A percentile compares a stretch with the other conserved stretches of the same genome.
Evolutionary conservation across 2,888 invertebrate genomes (phyloP).

Genomic region (Calameuta pallipes): DNA sequence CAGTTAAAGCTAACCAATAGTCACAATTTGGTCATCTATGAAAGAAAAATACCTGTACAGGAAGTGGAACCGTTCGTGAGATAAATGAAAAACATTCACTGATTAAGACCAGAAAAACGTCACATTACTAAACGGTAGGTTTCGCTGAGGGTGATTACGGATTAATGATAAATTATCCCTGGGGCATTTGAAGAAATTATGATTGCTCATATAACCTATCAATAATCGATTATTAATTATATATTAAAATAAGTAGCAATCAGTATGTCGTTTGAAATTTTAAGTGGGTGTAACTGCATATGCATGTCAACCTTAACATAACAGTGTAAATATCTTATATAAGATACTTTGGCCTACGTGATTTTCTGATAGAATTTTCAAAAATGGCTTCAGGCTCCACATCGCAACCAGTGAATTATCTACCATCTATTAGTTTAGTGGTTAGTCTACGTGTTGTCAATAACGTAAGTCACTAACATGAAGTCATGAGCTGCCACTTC

Average conservation of each 20-base stretch:
- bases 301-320: background rate
- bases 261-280: background rate
- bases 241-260: background rate
- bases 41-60: too few relatives aligned
- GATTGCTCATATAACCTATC: background rate
- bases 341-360: slow-evolving; percentile 3
- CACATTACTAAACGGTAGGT: background rate
- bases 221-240: background rate
- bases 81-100: too few relatives aligned
- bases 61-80: too few relatives aligned
- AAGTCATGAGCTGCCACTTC: background rate
- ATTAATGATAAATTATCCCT: too few relatives aligned
- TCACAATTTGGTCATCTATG: too few relatives aligned
- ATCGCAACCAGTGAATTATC: slow-evolving; percentile 18
- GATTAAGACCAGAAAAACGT: background rate
- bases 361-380: background rate
- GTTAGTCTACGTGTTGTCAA: background rate
- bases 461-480: background rate
- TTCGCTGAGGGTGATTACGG: background rate
- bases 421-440: slow-evolving; percentile 16
- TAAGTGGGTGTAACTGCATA: background rate
- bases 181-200: background rate
- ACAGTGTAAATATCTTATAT: slow-evolving; percentile 3
- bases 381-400: slow-evolving; percentile 12
- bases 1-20: background rate